Percentiles rank a stretch among this genome's conserved stretches.
These are phyloP conservation scores for Lichenostomus cassidix DNA, from an alignment of 2,113 vertebrate species.

Conservation along the genomic window DNA sequence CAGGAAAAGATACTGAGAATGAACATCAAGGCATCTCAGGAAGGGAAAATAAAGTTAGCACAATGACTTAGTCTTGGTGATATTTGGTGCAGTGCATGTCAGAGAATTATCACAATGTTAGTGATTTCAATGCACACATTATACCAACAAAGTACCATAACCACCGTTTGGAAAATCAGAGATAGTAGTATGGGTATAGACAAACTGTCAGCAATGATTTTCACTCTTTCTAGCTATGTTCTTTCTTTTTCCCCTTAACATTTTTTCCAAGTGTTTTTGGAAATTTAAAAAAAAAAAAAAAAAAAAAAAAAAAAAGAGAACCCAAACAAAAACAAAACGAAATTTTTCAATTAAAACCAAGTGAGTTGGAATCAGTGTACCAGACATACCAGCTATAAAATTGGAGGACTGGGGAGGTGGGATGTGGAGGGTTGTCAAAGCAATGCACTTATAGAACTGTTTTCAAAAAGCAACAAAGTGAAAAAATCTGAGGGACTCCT, in stretches of 20 bases:
- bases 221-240: background rate
- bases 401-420: too few relatives aligned
- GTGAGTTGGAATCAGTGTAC: background rate
- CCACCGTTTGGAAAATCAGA: background rate
- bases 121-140: background rate
- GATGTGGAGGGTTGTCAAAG: background rate
- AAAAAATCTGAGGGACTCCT: conserved; percentile 17
- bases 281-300: background rate
- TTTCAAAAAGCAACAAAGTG: conserved; percentile 28
- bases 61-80: background rate
- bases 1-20: background rate
- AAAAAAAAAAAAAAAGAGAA: background rate
- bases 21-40: background rate
- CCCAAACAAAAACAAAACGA: background rate
- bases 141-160: background rate
- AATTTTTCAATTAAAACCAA: background rate
- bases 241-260: fast-evolving
- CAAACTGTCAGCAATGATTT: background rate
- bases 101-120: background rate
- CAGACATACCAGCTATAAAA: background rate
- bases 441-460: background rate
- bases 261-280: background rate
- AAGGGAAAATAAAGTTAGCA: background rate
- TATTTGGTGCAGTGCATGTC: background rate
- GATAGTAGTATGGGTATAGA: background rate